Base-by-base conservation (phyloP, 2,113 vertebrate genomes). In the Dasyprocta punctata region DNA sequence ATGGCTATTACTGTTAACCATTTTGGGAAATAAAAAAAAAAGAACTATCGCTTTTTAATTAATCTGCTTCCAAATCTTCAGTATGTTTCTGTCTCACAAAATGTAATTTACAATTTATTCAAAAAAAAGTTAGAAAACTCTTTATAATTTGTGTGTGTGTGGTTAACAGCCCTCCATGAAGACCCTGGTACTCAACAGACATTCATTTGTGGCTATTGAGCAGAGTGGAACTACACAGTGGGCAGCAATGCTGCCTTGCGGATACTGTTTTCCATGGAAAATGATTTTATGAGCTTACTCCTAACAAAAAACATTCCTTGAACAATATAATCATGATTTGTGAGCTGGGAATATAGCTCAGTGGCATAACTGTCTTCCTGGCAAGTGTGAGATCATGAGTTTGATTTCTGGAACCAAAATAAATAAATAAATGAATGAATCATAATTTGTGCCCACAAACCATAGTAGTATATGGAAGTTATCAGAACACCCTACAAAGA, bases 241-340 rank as follows among this genome's bases (percentile, higher is more conserved):
- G 36, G 73, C 90, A 75, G 60, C 8, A 86, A 89, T 44, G 26
- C 14, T 93, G 81, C 33, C 67, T 84, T 91, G 61, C 41, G 73
- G 17, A 67, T 52, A 63, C 7, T 52, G 9, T 80, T 93, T 92
- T 75, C 17, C 61, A 87, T 6, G 6, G 30, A 75, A 80, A 94
- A 71, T 58, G 20, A 89, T 69, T 87, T 86, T 61, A 82, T 83
- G 19, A 92, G 73, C 33, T 38, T 69, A 20, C 60, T 75, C 22
- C 30, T 97, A 92, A 95, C 33, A 78, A 67, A 87, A 96, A 88
- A 77, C 0, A 17, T 13, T 58, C 28, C 63, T 89, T 86, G 22
- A 96, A 88, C 71, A 96, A 41, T 17, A 30, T 20, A 84, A 69
- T n/a, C n/a, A n/a, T n/a, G n/a, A n/a, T n/a, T n/a, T n/a, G n/a